Conservation (phyloP, 2,888 invertebrate species). For the Agrotis ipsilon region DNA sequence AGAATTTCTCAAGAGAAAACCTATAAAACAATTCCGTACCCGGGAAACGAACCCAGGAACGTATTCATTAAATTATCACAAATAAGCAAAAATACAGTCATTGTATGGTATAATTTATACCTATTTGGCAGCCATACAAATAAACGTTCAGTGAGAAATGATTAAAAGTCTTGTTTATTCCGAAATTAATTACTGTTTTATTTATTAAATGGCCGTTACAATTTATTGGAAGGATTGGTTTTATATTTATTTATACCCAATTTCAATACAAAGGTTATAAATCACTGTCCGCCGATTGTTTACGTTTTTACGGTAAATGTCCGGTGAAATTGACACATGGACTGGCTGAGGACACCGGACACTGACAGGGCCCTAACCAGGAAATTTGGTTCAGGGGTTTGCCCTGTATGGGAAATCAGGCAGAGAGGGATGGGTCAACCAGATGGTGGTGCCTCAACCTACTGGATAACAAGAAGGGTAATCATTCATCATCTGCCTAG, state of each 20-base stretch:
- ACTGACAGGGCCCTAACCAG: neutral
- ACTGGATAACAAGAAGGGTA: too few relatives aligned
- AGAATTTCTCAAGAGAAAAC: too few relatives aligned
- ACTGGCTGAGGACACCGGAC: neutral
- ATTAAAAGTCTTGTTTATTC: neutral
- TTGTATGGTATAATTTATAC: constrained; percentile 1
- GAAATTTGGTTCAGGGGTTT: too few relatives aligned
- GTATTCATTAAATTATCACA: neutral
- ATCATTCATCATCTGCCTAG: too few relatives aligned
- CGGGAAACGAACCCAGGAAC: too few relatives aligned
- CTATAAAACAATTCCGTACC: too few relatives aligned
- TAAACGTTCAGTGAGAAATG: neutral
- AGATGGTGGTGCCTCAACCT: too few relatives aligned
- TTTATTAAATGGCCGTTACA: neutral
- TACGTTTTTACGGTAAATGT: neutral
- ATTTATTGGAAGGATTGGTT: neutral
- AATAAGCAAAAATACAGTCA: neutral
- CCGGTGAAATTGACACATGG: neutral
- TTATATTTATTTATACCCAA: neutral
- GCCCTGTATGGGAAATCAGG: too few relatives aligned
- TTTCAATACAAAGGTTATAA: neutral
- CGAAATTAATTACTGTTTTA: neutral
- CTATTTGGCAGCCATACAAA: neutral
- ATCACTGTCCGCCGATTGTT: neutral
- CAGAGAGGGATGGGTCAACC: too few relatives aligned